Conservation (phyloP, 2,113 vertebrate species). For the Sialia sialis region DNA sequence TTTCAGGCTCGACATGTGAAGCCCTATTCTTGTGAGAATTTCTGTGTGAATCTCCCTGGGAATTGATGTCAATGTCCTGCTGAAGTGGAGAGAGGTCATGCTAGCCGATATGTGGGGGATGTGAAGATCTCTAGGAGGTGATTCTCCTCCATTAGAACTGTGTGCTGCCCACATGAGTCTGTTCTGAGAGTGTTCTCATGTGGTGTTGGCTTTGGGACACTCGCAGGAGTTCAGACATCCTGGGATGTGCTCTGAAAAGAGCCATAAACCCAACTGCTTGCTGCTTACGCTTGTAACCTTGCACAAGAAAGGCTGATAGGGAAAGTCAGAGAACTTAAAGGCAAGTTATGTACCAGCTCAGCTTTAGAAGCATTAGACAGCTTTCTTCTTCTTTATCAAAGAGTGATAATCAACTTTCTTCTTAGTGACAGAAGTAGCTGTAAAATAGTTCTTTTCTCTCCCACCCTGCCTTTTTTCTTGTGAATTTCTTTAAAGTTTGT, state of each 20-base stretch:
- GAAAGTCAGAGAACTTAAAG: slow-evolving; percentile 23
- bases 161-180: neutral
- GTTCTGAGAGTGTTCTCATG: neutral
- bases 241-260: neutral
- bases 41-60: neutral
- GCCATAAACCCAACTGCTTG: neutral
- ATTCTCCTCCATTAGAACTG: accelerated
- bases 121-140: neutral
- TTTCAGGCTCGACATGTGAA: neutral
- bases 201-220: neutral
- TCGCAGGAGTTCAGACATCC: neutral
- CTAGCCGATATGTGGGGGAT: accelerated
- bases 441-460: slow-evolving; percentile 26
- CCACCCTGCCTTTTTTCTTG: slow-evolving; percentile 12
- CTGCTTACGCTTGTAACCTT: neutral
- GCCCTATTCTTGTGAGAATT: neutral
- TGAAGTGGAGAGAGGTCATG: neutral
- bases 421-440: slow-evolving; percentile 45
- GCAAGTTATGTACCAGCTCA: neutral
- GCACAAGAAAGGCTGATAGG: neutral
- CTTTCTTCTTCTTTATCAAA: slow-evolving; percentile 62
- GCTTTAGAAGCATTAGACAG: slow-evolving; percentile 42
- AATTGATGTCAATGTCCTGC: neutral
- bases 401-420: slow-evolving; percentile 54
- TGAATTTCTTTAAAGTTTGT: slow-evolving; percentile 32